A percentile compares a stretch with the other conserved stretches of the same genome.
Conservation (phyloP, 2,888 invertebrate species). For the Pharmacophagus antenor region DNA sequence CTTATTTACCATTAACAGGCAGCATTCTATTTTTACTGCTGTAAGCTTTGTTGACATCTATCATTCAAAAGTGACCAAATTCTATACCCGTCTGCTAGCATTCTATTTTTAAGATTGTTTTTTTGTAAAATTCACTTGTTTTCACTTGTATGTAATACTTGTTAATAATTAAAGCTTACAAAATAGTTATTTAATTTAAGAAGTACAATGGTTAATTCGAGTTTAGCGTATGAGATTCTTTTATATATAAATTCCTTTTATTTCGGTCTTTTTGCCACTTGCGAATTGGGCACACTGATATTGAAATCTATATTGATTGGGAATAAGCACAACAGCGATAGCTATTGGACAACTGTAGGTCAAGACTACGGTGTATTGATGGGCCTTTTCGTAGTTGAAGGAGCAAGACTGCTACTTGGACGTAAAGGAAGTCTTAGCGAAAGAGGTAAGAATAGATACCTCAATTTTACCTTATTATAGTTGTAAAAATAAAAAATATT, state of each 20-base stretch:
- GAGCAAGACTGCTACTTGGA: slow-evolving; percentile 90
- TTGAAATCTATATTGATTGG: slow-evolving; percentile 86
- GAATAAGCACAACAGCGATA: slow-evolving; percentile 80
- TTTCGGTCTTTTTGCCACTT: slow-evolving; percentile 91
- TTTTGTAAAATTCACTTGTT: slow-evolving; percentile 4
- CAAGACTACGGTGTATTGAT: slow-evolving; percentile 90
- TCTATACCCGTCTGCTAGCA: slow-evolving; percentile 3
- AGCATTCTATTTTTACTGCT: no score
- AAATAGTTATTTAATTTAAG: not conserved
- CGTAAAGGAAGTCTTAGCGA: slow-evolving; percentile 93
- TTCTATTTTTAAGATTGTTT: slow-evolving; percentile 27
- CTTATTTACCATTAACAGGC: no score
- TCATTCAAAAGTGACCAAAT: slow-evolving; percentile 6
- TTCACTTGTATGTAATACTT: not conserved
- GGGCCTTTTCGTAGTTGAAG: slow-evolving; percentile 89
- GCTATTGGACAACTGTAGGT: slow-evolving; percentile 85
- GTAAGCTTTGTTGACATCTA: slow-evolving; percentile 6
- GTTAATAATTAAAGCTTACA: not conserved
- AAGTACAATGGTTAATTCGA: slow-evolving; percentile 84
- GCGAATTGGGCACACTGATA: slow-evolving; percentile 89
- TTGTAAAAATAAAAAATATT: no score
- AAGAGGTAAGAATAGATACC: slow-evolving; percentile 73
- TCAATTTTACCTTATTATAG: no score
- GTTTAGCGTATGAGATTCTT: slow-evolving; percentile 90
- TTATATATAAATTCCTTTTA: slow-evolving; percentile 93